Base-by-base conservation (phyloP, 1,140 invertebrate species). In the Aphis gossypii region DNA sequence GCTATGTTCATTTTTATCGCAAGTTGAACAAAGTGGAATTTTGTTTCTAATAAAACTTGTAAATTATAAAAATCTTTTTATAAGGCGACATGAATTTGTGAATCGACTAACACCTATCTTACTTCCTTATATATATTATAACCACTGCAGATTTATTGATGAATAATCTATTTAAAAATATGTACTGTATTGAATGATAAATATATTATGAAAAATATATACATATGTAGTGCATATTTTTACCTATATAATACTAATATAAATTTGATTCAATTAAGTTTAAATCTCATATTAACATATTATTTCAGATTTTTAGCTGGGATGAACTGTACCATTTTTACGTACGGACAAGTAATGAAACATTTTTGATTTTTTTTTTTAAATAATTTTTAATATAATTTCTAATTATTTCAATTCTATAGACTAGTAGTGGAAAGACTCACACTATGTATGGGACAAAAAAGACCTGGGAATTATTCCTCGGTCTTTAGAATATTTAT, bases 351-450 rank as follows among this genome's bases (percentile, higher is more conserved):
- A 23, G 88, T 56, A 41, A 23, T 48, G 2, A 20, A 21, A 21
- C 5, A 54, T n/a, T 89, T 44, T 30, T 46, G 1, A 11, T 9
- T 48, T n/a, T 9, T 30, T 48, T 87, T 11, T n/a, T 48, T 88
- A 4, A 48, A 35, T n/a, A 30, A 51, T 51, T 51, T 86, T 41
- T 41, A 41, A 41, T 41, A 41, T 41, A 2, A 41, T 3, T 41
- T 2, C 7, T 25, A 25, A 60, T 41, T 25, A 51, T n/a, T 51
- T 90, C 41, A 11, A 56, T 90, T 56, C 0, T 23, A 20, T 54
- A 90, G 88, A 90, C 88, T 23, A 35, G 88, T 90, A 90, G 88
- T 41, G 88, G 88, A 7, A 90, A 90, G 25, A 90, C 88, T 0
- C 35, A 90, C 41, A 90, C 88, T 7, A 56, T 90, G n/a, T 90